Evolutionary conservation across 1,140 invertebrate genomes (phyloP).

Genomic region (Geopemphigus sp.): DNA sequence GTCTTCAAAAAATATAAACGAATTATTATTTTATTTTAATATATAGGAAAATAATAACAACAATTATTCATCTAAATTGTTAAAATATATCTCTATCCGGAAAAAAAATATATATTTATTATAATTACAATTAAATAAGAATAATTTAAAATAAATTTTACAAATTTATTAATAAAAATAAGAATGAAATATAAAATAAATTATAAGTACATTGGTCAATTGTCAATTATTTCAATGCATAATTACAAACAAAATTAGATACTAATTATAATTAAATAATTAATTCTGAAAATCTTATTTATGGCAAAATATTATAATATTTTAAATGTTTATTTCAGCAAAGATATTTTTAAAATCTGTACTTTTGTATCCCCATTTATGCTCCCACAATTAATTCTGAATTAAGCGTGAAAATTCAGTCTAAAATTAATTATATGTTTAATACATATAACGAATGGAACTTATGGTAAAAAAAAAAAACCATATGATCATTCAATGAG

Average conservation of each 20-base stretch:
- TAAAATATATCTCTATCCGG: neutral
- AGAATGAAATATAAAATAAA: neutral
- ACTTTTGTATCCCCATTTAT: no score
- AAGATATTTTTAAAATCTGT: no score
- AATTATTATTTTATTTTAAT: neutral
- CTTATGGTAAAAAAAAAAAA: no score
- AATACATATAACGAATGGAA: no score
- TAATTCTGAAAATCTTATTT: neutral
- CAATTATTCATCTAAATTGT: neutral
- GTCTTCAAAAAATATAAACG: neutral
- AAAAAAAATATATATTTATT: neutral
- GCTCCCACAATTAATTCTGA: no score
- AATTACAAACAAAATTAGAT: neutral
- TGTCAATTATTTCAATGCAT: neutral
- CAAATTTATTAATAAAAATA: neutral
- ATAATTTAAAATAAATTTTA: constrained; percentile 6
- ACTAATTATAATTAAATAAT: constrained; percentile 54
- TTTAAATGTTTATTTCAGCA: no score
- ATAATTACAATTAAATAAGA: neutral
- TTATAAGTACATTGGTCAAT: constrained; percentile 18
- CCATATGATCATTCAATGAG: no score
- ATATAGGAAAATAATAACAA: neutral
- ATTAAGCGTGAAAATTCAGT: no score
- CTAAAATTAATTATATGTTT: no score
- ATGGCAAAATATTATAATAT: neutral